Evolutionary conservation across 2,888 invertebrate genomes (phyloP).

Genomic region (Drosophila engyochracea): DNA sequence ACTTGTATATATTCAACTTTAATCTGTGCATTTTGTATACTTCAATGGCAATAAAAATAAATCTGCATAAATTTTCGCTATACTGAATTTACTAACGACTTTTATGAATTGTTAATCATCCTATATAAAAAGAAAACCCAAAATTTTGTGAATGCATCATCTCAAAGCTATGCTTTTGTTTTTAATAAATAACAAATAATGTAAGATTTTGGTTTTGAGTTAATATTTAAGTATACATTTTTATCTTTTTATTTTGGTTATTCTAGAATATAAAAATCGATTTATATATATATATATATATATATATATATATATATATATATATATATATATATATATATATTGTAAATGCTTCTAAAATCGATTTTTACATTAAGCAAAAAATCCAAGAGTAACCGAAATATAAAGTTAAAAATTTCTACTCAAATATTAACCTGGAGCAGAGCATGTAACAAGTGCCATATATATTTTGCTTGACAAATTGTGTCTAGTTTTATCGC

Average conservation of each 20-base stretch:
- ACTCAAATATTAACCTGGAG: not conserved
- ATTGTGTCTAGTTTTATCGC: not conserved
- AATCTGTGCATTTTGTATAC: slow-evolving; percentile 18
- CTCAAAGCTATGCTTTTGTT: not conserved
- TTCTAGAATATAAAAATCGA: not conserved
- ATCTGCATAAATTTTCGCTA: slow-evolving; percentile 22
- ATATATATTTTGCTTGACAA: not conserved
- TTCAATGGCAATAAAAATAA: not conserved
- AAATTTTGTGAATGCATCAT: not conserved
- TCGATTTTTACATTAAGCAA: not conserved
- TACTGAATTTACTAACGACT: slow-evolving; percentile 1
- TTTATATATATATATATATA: not conserved
- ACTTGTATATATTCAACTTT: not conserved
- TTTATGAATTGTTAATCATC: slow-evolving; percentile 12
- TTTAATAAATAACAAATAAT: not conserved
- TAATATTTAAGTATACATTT: not conserved
- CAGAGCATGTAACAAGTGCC: not conserved
- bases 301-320: not conserved
- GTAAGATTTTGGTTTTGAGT: not conserved
- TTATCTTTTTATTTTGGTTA: not conserved
- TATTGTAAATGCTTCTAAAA: too few species aligned
- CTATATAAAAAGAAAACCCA: not conserved
- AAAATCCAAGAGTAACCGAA: not conserved
- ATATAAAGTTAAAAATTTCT: not conserved
- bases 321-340: not conserved